Base-by-base conservation (phyloP, 2,888 invertebrate genomes). In the Coronaproctus castanopsis region DNA sequence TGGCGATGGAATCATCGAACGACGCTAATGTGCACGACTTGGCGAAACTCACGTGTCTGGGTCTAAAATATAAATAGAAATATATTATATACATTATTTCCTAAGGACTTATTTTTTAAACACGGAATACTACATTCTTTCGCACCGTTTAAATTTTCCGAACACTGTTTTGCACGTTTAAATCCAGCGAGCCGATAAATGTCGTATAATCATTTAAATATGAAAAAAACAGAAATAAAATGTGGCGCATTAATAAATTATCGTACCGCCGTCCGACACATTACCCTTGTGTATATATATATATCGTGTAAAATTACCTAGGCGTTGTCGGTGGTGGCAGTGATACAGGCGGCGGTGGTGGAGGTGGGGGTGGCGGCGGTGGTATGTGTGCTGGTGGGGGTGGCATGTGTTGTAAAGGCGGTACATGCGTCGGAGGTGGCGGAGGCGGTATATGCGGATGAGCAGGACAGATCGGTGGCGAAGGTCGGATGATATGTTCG, bases 41-140 rank as follows among this genome's bases (percentile, higher is more conserved):
- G 54, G 89, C 87, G 69, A 91, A 91, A 67, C 88, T 89, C 48
- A 91, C 91, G 71, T 91, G 91, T 71, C 91, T 91, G 64, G 85
- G 81, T 71, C 87, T 86, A 74, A 20, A 71, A 69, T 55, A 58
- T 61, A 52, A 58, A 8, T 60, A 61, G 52, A 36, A 24, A 55
- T 22, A 50, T 49, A 19, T n/a, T n/a, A n/a, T n/a, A n/a, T 58
- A 23, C 24, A 52, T 50, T 61, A 61, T 61, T 57, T 57, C 24
- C 63, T 57, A 18, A 22, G 50, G 10, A 14, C 10, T 48, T 48
- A 14, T 48, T 48, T 48, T 48, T 48, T 48, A 14, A 48, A 48
- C 49, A 48, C 10, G 10, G 49, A 48, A 18, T 48, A 18, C 18
- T 18, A 48, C 10, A 18, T 48, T 18, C n/a, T n/a, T n/a, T n/a